These are phyloP conservation scores for Eristalinus sepulchralis DNA, from an alignment of 2,888 invertebrate genomes.

Conservation along the genomic window DNA sequence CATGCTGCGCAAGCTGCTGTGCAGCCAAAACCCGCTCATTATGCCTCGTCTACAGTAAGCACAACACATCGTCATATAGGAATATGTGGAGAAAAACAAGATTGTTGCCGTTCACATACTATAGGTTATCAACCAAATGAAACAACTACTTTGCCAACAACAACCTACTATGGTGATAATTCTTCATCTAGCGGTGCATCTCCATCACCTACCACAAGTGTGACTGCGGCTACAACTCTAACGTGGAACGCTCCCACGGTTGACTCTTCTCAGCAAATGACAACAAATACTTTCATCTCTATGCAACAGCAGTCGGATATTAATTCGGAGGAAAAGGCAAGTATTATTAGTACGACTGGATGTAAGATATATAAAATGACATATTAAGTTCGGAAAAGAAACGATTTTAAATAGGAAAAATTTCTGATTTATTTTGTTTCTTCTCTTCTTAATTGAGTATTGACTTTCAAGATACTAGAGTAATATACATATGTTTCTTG, in stretches of 20 bases:
- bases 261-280: constrained; percentile 82
- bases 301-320: constrained; percentile 77
- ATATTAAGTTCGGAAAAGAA: too few species aligned
- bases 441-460: not conserved
- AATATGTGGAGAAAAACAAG: constrained; percentile 82
- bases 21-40: constrained; percentile 87
- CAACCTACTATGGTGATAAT: constrained; percentile 79
- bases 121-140: constrained; percentile 77
- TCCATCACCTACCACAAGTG: constrained; percentile 79
- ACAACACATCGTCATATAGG: constrained; percentile 87
- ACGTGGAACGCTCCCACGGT: constrained; percentile 86
- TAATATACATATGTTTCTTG: not conserved
- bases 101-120: constrained; percentile 78
- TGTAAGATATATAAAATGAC: not conserved
- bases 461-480: not conserved
- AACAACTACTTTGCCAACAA: constrained; percentile 77
- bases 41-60: constrained; percentile 83
- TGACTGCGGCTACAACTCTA: constrained; percentile 81
- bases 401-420: too few species aligned
- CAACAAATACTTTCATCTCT: constrained; percentile 79
- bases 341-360: constrained; percentile 67
- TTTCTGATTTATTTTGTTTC: too few species aligned
- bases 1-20: constrained; percentile 84
- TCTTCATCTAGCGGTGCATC: constrained; percentile 80
- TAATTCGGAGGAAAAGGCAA: constrained; percentile 79